These are phyloP conservation scores for Fistularia tabacaria DNA, from an alignment of 2,797 vertebrate species.

Conservation along the genomic window DNA sequence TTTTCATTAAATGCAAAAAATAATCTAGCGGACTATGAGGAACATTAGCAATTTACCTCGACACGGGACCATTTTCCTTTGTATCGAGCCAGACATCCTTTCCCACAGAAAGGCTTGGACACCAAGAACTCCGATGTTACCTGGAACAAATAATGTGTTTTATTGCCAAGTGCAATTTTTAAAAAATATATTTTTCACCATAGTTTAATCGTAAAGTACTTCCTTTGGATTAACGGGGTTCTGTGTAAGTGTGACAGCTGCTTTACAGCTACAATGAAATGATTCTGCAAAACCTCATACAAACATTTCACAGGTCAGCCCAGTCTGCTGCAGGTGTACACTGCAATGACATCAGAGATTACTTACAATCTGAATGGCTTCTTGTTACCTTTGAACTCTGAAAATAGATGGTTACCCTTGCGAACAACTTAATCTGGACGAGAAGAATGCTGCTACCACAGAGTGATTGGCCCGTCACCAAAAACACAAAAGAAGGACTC, in stretches of 20 bases:
- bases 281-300: neutral
- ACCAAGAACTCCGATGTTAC: conserved; percentile 85
- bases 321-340: conserved; percentile 1
- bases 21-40: neutral
- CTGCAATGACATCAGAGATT: conserved; percentile 1
- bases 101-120: conserved; percentile 90
- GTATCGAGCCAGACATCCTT: conserved; percentile 87
- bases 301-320: too few species aligned
- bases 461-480: too few species aligned
- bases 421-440: too few species aligned
- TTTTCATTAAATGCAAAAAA: neutral
- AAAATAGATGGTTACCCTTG: too few species aligned
- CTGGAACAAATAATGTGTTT: conserved; percentile 58
- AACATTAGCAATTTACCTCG: conserved; percentile 79
- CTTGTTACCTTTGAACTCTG: too few species aligned
- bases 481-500: too few species aligned
- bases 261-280: conserved; percentile 9
- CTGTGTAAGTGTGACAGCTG: conserved; percentile 1
- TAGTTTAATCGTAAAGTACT: neutral
- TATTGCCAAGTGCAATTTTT: too few species aligned
- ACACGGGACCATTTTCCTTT: conserved; percentile 94
- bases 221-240: neutral
- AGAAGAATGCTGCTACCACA: too few species aligned
- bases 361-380: too few species aligned
- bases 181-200: neutral